Evolutionary conservation across 2,888 invertebrate species (phyloP).

Genomic region (Spilosoma lubricipeda): DNA sequence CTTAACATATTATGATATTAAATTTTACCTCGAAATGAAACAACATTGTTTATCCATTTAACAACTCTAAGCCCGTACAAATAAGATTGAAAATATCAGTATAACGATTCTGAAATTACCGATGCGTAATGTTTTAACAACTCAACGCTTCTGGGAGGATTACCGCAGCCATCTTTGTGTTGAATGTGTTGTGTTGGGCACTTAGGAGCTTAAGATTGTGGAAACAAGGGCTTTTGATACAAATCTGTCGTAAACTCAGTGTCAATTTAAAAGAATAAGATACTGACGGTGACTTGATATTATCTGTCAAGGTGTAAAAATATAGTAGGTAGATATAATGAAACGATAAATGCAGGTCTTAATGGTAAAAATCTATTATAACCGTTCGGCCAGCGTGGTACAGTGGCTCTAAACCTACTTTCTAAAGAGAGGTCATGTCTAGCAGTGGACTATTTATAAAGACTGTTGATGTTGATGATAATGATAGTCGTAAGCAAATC

Average conservation of each 20-base stretch:
- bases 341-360: too few relatives aligned
- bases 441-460: too few relatives aligned
- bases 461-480: too few relatives aligned
- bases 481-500: too few relatives aligned
- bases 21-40: conserved; percentile 27
- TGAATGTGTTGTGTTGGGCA: conserved; percentile 43
- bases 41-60: conserved; percentile 21
- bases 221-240: conserved; percentile 40
- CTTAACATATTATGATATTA: conserved; percentile 54
- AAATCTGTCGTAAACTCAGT: conserved; percentile 28
- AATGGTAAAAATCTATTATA: too few relatives aligned
- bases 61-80: conserved; percentile 36
- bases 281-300: too few relatives aligned
- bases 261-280: not conserved
- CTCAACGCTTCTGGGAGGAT: conserved; percentile 72
- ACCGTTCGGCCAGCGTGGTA: too few relatives aligned
- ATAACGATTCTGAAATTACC: conserved; percentile 57
- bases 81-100: conserved; percentile 26
- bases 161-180: conserved; percentile 47
- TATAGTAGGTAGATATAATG: too few relatives aligned
- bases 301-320: too few relatives aligned
- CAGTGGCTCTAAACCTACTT: too few relatives aligned
- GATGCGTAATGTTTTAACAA: conserved; percentile 74
- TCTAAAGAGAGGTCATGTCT: too few relatives aligned
- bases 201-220: conserved; percentile 46